phyloP scores from a whole-genome alignment of 2,113 vertebrate genomes.

The Chamaetylas fuelleborni region DNA sequence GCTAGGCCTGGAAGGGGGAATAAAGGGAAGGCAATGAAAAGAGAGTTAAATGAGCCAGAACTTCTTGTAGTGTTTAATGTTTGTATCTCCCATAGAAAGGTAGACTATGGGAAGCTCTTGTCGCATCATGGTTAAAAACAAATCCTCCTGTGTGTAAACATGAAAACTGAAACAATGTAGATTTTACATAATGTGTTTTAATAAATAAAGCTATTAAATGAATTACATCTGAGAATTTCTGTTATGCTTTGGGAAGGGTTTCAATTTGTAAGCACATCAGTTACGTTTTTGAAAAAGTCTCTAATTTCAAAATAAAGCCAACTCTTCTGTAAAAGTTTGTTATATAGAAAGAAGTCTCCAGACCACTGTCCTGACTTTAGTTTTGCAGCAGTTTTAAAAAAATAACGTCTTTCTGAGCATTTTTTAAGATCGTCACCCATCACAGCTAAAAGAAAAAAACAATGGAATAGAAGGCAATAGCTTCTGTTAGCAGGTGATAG shows the following conservation, averaged over 20 bases:
- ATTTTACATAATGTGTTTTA: slow-evolving; percentile 78
- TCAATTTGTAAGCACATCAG: not conserved
- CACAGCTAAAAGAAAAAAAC: not conserved
- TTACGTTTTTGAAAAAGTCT: not conserved
- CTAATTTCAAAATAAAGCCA: not conserved
- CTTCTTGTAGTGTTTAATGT: slow-evolving; percentile 65
- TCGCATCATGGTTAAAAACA: slow-evolving; percentile 57
- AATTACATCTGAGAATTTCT: slow-evolving; percentile 49
- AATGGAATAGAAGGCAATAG: not conserved
- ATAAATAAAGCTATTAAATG: slow-evolving; percentile 75
- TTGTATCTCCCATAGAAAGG: slow-evolving; percentile 46
- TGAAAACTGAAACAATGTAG: slow-evolving; percentile 73
- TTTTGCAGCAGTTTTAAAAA: not conserved
- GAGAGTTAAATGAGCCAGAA: slow-evolving; percentile 69
- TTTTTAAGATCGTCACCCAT: fast-evolving
- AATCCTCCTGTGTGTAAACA: slow-evolving; percentile 70
- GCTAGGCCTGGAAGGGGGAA: not conserved
- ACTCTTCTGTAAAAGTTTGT: not conserved
- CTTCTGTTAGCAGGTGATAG: not conserved
- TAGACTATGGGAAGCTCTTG: slow-evolving; percentile 57
- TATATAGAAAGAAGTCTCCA: not conserved
- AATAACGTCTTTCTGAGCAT: not conserved
- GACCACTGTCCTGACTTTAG: not conserved
- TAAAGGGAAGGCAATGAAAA: slow-evolving; percentile 70
- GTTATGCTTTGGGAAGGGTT: slow-evolving; percentile 48